Evolutionary conservation across 2,888 invertebrate genomes (phyloP), one percentile per base, ranked within the genome.

Genomic region (Scrobipalpa atriplicella): DNA sequence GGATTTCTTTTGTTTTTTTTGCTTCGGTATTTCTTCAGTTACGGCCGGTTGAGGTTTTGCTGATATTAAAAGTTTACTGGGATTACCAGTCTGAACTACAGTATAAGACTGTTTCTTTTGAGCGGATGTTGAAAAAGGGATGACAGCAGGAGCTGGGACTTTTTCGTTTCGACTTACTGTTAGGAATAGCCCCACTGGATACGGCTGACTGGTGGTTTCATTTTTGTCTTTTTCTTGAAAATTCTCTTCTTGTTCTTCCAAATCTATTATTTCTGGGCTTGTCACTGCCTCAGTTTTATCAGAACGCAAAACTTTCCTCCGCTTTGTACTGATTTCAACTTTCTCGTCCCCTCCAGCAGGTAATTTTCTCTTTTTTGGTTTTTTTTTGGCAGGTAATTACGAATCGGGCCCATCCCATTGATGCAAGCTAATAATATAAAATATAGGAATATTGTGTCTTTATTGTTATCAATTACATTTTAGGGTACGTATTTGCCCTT

Each of bases 61-160:
- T n/a, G 92, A 92, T 79, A 92, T 91, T 18, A 92, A 70, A 47
- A 92, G 73, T 78, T 92, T 92, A 71, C 86, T 90, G 0, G 92
- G 92, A 73, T 92, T 85, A 0, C 86, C 89, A 16, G 92, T 92
- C 75, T 88, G 90, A 0, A 92, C 87, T 54, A 92, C 80, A 18
- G 89, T 89, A 67, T 92, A 92, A 0, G 90, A 89, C 65, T 90
- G 92, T 68, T 92, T 92, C 69, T 89, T 92, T 83, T 85, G 84
- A 0, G 86, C 89, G 11, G 92, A 85, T 2, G 89, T 87, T n/a
- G 9, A 10, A n/a, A 64, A 64, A 18, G 64, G 64, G 2, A 38
- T 29, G 10, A 47, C 38, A 0, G 36, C 38, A 38, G 62, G 21
- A 41, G 43, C 16, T 1, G 65, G 29, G 8, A 41, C 16, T 16